Conservation (phyloP, 1,140 invertebrate species). For the Andricus grossulariae region DNA sequence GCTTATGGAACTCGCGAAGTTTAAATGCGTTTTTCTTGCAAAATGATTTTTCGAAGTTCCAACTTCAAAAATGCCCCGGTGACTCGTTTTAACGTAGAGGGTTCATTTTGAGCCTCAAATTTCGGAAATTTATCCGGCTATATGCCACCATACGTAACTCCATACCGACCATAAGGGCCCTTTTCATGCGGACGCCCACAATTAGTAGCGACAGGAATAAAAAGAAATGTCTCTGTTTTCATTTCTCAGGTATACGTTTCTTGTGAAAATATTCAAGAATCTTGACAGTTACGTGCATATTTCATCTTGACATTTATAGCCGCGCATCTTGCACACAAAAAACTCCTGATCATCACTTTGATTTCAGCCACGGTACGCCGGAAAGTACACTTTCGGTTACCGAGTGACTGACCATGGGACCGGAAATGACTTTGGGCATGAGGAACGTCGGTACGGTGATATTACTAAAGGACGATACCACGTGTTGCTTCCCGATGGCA, state of each 20-base stretch:
- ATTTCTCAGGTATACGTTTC: not conserved
- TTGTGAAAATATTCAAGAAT: slow-evolving; percentile 2
- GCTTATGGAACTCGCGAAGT: too few species aligned
- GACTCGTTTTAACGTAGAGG: too few species aligned
- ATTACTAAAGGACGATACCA: slow-evolving; percentile 84
- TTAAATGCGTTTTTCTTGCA: too few species aligned
- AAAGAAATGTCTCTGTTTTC: not conserved
- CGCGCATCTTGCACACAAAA: not conserved
- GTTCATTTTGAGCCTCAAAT: too few species aligned
- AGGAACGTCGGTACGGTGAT: slow-evolving; percentile 80
- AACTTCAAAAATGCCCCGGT: too few species aligned
- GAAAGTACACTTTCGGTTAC: slow-evolving; percentile 86
- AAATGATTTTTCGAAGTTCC: too few species aligned
- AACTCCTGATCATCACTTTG: slow-evolving; percentile 42
- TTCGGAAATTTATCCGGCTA: too few species aligned
- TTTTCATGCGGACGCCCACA: too few species aligned
- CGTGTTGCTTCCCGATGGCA: slow-evolving; percentile 86
- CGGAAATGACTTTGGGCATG: slow-evolving; percentile 85
- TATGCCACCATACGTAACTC: too few species aligned
- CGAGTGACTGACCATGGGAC: slow-evolving; percentile 81
- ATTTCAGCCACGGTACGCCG: slow-evolving; percentile 81
- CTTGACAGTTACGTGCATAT: slow-evolving; percentile 3
- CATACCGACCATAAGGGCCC: too few species aligned
- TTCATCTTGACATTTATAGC: not conserved
- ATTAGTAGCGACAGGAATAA: not conserved